Evolutionary conservation across 1,140 invertebrate genomes (phyloP), one percentile per base, ranked within the genome.

Genomic region (Meloidogyne floridensis): DNA sequence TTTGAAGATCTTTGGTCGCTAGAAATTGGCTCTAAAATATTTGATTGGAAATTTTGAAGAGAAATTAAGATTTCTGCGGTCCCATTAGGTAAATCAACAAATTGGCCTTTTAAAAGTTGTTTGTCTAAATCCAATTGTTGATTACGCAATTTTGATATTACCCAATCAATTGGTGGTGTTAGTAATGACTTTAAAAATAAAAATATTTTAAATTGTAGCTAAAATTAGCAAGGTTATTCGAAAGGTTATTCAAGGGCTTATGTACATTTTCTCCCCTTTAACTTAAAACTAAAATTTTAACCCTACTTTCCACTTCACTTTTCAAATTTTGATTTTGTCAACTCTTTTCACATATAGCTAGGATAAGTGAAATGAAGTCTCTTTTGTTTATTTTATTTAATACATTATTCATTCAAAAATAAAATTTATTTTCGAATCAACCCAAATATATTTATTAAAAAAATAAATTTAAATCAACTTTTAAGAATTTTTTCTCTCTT

Each of bases 41-140:
- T 65, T 65, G n/a, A 65, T 65, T 65, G 15, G n/a, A n/a, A n/a
- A 13, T 72, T 69, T n/a, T n/a, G 18, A 72, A 81, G 32, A 47
- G 56, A 15, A 43, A 81, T 42, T 20, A 51, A 70, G 51, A 81
- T 77, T 79, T 81, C 75, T n/a, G 80, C 80, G 5, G 80, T 81
- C 10, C 80, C 80, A 47, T 65, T 81, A 18, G 80, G 73, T 53
- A 78, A 53, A 54, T 18, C 32, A 47, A 81, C 72, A 13, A 32
- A 72, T 51, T 81, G 54, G 7, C 80, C 80, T 15, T 11, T 72
- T 32, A 9, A 32, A n/a, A 81, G 56, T 2, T 75, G 51, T 54
- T 18, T 18, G 10, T 69, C 54, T 51, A 59, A 20, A 43, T 81
- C 74, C 13, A 81, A 69, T 11, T 51, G 56, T 32, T 47, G 54